Conservation (phyloP, 2,888 invertebrate species). For the Pachymerium ferrugineum region DNA sequence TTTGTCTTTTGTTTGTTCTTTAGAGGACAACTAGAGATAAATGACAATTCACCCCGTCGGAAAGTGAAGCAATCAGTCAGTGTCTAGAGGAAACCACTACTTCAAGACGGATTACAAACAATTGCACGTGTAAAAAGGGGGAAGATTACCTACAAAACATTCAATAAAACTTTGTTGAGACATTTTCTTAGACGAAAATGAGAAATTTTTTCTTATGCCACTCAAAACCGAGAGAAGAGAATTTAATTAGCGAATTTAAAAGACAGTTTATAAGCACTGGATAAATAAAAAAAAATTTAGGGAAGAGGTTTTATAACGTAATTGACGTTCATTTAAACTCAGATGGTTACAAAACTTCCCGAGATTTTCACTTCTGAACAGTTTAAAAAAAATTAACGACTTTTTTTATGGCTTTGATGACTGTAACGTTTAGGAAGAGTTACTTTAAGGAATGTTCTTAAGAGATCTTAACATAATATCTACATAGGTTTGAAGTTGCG, state of each 20-base stretch:
- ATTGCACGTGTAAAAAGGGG: neutral
- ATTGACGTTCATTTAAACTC: neutral
- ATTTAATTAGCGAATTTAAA: neutral
- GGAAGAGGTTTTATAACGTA: neutral
- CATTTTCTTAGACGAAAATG: no score
- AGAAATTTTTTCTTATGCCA: neutral
- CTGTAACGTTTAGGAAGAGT: no score
- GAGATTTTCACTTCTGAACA: no score
- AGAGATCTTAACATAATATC: no score
- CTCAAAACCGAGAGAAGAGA: neutral
- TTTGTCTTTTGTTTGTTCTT: neutral
- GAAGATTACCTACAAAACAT: neutral
- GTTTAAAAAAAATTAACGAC: no score
- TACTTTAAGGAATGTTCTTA: no score
- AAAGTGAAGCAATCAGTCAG: neutral
- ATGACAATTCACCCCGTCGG: neutral
- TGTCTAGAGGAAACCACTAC: neutral
- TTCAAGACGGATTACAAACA: neutral
- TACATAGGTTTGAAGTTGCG: no score
- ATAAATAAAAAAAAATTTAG: neutral
- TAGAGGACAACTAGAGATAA: neutral
- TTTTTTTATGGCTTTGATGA: no score
- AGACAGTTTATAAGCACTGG: neutral
- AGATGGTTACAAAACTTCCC: no score
- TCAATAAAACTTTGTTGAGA: no score